phyloP scores from a whole-genome alignment of 1,140 invertebrate species.

The Delia radicum region DNA sequence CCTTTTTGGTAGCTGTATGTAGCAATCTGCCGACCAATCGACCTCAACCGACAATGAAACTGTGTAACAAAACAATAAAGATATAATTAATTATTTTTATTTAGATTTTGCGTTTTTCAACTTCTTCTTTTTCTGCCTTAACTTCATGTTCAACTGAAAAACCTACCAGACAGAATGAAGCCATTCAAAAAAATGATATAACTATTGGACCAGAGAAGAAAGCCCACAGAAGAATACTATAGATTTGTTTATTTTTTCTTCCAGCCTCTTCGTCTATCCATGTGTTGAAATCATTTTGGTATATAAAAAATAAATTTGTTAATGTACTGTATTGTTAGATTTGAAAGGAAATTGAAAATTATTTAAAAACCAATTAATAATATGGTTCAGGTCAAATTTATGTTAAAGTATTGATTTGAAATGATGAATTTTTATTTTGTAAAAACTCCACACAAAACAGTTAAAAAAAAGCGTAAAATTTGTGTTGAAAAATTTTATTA shows the following conservation, averaged over 20 bases:
- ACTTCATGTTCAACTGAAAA: background rate
- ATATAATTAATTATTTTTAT: slow-evolving; percentile 6
- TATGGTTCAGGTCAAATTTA: background rate
- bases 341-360: slow-evolving; percentile 5
- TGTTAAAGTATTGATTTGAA: background rate
- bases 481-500: background rate
- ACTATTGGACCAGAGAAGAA: background rate
- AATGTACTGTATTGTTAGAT: background rate
- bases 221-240: background rate
- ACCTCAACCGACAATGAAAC: background rate
- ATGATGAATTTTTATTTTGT: background rate
- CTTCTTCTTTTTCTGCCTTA: background rate
- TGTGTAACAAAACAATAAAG: slow-evolving; percentile 1
- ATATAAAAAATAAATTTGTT: background rate
- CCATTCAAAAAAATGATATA: background rate
- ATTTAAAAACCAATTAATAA: slow-evolving; percentile 5
- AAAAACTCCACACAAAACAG: background rate
- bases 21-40: too few species aligned
- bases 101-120: background rate
- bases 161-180: background rate
- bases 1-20: too few species aligned
- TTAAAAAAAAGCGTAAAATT: background rate
- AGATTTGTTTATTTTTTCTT: background rate
- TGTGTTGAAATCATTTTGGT: background rate
- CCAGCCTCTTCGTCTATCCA: background rate